Base-by-base conservation (phyloP, 2,888 invertebrate species). In the Terebella lapidaria region DNA sequence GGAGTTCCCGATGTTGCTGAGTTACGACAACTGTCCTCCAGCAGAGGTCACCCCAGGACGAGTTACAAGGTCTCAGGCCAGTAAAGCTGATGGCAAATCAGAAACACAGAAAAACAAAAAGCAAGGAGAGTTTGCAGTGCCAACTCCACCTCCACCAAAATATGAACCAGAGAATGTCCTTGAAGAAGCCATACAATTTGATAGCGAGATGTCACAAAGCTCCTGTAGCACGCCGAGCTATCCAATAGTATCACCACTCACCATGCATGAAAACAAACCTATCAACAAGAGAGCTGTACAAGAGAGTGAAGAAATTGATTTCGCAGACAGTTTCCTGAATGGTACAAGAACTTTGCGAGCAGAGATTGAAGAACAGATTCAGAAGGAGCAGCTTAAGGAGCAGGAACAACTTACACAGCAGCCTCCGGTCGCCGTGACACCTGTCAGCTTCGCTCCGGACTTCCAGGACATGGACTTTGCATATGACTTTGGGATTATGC, bases 121-220 rank as follows among this genome's bases (percentile, higher is more conserved):
- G 10, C n/a, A n/a, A n/a, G 10, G 10, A n/a, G 42, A 35, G 10
- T 35, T 35, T 35, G 42, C 42, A 35, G 42, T 35, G 10, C 42
- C 42, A 35, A 35, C 42, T 15, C 42, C 42, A 35, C 42, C 42
- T n/a, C 35, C 35, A 15, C 49, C 49, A 24, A 10, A 22, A 24
- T 49, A n/a, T 22, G 22, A 10, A n/a, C 49, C 49, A 5, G 49
- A 49, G 24, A 49, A 49, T 22, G 49, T 49, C 24, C 24, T 49
- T 15, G 49, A 49, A 22, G 49, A 49, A 22, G 49, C 49, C 5
- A 22, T 49, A 15, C 49, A 49, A 24, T 49, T 49, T 24, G 49
- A 49, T 24, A 49, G 49, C 49, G 49, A 49, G 24, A 49, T 49
- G 49, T 49, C 49, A 5, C 49, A n/a, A 22, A 49, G 49, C 24